phyloP scores from a whole-genome alignment of 2,888 invertebrate species.

The Hedychridium roseum region DNA sequence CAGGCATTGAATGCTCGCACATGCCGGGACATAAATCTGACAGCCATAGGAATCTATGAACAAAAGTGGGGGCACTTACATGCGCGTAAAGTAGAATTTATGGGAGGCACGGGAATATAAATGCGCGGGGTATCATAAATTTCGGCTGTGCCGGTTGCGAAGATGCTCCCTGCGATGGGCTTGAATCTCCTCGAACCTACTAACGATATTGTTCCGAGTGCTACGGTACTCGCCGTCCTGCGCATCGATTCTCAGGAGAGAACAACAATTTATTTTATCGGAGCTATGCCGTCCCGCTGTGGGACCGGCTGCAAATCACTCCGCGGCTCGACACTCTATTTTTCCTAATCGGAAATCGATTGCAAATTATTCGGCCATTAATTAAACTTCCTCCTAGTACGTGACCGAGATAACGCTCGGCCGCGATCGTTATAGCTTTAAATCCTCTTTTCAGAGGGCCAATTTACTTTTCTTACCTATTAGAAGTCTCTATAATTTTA shows the following conservation, averaged over 20 bases:
- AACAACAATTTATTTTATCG: constrained; percentile 38
- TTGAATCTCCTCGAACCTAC: constrained; percentile 30
- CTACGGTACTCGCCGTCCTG: constrained; percentile 28
- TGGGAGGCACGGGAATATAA: constrained; percentile 49
- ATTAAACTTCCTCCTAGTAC: no score
- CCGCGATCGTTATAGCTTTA: no score
- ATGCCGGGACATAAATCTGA: constrained; percentile 48
- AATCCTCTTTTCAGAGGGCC: no score
- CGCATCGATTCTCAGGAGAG: constrained; percentile 7
- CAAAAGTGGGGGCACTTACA: constrained; percentile 57
- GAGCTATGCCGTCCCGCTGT: constrained; percentile 18
- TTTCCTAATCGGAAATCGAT: no score
- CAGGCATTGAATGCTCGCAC: constrained; percentile 26
- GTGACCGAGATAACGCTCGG: no score
- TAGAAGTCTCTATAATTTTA: no score
- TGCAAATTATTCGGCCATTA: no score
- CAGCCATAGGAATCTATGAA: constrained; percentile 55
- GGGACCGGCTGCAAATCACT: constrained; percentile 32
- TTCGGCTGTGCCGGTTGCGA: constrained; percentile 20
- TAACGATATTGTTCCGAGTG: constrained; percentile 50
- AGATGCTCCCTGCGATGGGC: constrained; percentile 9
- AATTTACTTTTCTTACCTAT: no score
- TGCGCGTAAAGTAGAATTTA: constrained; percentile 54
- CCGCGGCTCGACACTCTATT: no score
- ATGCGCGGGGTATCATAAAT: constrained; percentile 53